These are phyloP conservation scores for Mactra quadrangularis DNA, from an alignment of 1,140 invertebrate species.

Conservation along the genomic window DNA sequence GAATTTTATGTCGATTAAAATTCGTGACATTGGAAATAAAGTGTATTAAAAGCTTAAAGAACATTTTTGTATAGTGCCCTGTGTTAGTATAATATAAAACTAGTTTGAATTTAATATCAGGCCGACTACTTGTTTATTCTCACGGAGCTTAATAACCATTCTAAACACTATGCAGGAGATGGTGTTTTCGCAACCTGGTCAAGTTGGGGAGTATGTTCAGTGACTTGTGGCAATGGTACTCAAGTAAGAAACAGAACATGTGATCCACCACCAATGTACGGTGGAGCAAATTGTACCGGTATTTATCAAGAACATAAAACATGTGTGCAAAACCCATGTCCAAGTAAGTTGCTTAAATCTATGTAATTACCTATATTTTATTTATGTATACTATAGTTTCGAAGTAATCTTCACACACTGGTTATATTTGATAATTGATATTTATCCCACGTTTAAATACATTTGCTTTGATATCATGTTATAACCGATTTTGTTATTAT, in stretches of 20 bases:
- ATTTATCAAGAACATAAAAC: constrained; percentile 19
- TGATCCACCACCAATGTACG: constrained; percentile 61
- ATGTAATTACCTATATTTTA: too few species aligned
- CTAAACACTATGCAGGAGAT: constrained; percentile 75
- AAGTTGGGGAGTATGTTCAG: constrained; percentile 87
- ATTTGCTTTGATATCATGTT: too few species aligned
- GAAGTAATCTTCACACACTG: too few species aligned
- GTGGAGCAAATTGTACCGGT: constrained; percentile 62
- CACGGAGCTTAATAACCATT: too few species aligned
- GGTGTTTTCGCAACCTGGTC: constrained; percentile 87
- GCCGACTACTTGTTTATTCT: too few species aligned
- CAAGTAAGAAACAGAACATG: constrained; percentile 55
- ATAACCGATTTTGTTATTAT: too few species aligned
- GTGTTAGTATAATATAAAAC: constrained; percentile 72
- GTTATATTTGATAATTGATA: too few species aligned
- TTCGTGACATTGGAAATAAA: constrained; percentile 53
- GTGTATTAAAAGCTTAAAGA: constrained; percentile 58
- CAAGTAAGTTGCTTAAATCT: constrained; percentile 67
- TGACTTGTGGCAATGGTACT: constrained; percentile 87
- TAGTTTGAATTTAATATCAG: constrained; percentile 66
- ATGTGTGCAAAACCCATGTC: constrained; percentile 64
- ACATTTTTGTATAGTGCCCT: constrained; percentile 64
- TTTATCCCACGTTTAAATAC: too few species aligned
- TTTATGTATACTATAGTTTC: too few species aligned
- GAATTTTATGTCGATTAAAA: constrained; percentile 56